phyloP scores from a whole-genome alignment of 2,113 vertebrate species.

The Regulus satrapa region DNA sequence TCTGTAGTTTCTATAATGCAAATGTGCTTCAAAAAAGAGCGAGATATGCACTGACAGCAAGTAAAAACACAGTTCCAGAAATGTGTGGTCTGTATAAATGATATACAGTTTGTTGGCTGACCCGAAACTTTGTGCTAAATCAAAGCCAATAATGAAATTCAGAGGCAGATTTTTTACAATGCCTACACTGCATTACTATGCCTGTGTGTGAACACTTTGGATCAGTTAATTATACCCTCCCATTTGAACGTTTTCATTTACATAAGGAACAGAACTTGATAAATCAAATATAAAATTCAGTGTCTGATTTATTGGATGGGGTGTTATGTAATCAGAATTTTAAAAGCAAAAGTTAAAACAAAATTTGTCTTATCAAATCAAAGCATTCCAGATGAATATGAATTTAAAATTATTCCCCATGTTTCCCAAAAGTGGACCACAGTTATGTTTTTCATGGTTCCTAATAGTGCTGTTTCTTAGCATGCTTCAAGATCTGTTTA shows the following conservation, averaged over 20 bases:
- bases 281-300: background rate
- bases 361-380: background rate
- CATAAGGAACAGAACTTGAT: background rate
- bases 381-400: background rate
- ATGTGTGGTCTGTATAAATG: background rate
- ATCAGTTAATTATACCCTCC: background rate
- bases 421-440: background rate
- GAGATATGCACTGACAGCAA: background rate
- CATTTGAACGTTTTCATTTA: background rate
- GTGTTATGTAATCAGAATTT: constrained; percentile 24
- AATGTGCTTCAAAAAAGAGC: background rate
- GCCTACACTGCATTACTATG: background rate
- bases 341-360: constrained; percentile 1
- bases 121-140: background rate
- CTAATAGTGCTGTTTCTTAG: background rate
- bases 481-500: background rate
- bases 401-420: background rate
- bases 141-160: constrained; percentile 15
- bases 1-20: background rate
- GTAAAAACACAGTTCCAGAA: background rate
- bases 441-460: background rate
- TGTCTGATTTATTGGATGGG: background rate
- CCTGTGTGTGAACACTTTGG: background rate
- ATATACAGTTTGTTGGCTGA: constrained; percentile 5
- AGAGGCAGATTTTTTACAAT: background rate